A percentile compares a stretch with the other conserved stretches of the same genome.
Evolutionary conservation across 2,113 vertebrate genomes (phyloP).

Genomic region (Antennarius striatus): DNA sequence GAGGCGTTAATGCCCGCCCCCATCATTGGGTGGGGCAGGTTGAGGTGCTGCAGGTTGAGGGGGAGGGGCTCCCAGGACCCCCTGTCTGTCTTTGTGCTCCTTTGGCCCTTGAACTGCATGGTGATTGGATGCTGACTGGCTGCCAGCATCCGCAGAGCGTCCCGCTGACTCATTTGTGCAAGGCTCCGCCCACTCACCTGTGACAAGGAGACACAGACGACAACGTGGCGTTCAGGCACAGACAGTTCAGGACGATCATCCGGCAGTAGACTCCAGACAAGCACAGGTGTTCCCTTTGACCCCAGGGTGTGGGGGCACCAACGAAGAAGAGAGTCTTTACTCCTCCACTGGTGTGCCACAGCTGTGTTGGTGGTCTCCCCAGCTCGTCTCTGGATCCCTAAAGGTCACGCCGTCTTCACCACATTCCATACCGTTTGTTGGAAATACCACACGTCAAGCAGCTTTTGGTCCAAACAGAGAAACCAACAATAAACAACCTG

Average conservation of each 20-base stretch:
- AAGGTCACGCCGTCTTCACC: too few species aligned
- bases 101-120: constrained; percentile 78
- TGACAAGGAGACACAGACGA: constrained; percentile 3
- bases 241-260: not conserved
- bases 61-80: constrained; percentile 75
- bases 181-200: constrained; percentile 74
- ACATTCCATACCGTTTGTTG: too few species aligned
- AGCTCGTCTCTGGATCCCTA: too few species aligned
- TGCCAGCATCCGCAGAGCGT: constrained; percentile 77
- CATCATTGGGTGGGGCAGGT: constrained; percentile 64
- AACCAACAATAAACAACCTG: too few species aligned
- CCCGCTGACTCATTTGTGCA: constrained; percentile 75
- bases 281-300: too few species aligned
- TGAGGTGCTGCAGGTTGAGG: constrained; percentile 68
- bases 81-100: constrained; percentile 67
- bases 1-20: constrained; percentile 50
- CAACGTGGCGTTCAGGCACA: not conserved
- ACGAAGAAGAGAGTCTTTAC: too few species aligned
- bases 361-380: too few species aligned
- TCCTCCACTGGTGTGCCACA: too few species aligned
- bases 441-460: too few species aligned
- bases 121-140: constrained; percentile 80
- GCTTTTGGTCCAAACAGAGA: too few species aligned
- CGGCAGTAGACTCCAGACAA: too few species aligned
- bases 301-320: too few species aligned